phyloP scores from a whole-genome alignment of 2,113 vertebrate genomes.

The Rutilus rutilus region DNA sequence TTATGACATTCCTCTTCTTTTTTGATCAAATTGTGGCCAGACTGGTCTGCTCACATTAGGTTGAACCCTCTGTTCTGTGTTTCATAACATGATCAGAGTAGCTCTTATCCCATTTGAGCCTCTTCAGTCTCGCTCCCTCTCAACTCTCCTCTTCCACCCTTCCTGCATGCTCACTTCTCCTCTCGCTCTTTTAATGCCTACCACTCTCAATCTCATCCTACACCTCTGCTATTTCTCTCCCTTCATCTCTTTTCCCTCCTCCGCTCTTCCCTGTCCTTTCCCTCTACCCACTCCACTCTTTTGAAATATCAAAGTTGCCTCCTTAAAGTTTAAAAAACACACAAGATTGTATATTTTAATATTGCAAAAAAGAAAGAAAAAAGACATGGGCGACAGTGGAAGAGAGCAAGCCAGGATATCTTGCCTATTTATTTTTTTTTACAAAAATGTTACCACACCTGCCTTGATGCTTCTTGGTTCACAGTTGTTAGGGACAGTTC shows the following conservation, averaged over 20 bases:
- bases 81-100: conserved; percentile 3
- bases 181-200: neutral
- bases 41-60: neutral
- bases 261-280: conserved; percentile 19
- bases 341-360: neutral
- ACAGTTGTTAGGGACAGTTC: too few species aligned
- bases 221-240: neutral
- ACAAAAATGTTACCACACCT: neutral
- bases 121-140: neutral
- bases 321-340: too few species aligned
- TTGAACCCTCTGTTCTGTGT: neutral
- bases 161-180: neutral
- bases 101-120: neutral
- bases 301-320: neutral
- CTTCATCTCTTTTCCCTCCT: neutral
- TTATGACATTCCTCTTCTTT: neutral
- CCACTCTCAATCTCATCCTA: neutral
- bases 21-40: neutral
- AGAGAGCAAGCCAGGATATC: neutral
- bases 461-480: neutral
- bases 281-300: neutral
- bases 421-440: too few species aligned
- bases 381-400: neutral
- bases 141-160: neutral
- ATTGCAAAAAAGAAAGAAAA: neutral